Base-by-base conservation (phyloP, 2,888 invertebrate species). In the Leptinotarsa juncta region DNA sequence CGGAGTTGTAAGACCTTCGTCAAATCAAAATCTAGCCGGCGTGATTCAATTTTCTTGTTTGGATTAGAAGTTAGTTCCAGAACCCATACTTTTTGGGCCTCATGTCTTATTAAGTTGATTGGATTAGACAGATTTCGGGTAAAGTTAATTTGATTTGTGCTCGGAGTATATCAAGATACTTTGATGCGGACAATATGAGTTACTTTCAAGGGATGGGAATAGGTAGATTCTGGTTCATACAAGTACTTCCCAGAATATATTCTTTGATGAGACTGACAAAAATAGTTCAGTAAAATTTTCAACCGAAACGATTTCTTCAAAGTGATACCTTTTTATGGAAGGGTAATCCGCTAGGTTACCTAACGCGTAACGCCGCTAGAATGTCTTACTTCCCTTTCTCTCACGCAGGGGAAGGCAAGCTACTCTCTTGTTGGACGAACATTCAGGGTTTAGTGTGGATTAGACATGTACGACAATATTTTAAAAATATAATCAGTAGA, bases 31-130 rank as follows among this genome's bases (percentile, higher is more conserved):
- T 69, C 69, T 69, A 23, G 57, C 20, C 26, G 48, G 57, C 55
- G 57, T 69, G 23, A 69, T 69, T 57, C 57, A 20, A 69, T 69
- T 69, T 48, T 18, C 57, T 60, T 69, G 69, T 69, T 69, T 55
- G 57, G 69, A 51, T 67, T 51, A 53, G 67, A 32, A 69, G 68
- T 68, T 68, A 68, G 62, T 26, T n/a, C 62, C 57, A 23, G 18
- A 42, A 62, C 42, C 42, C 42, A 42, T 42, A 62, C 62, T 57
- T 62, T 62, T 62, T 62, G 16, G 62, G 42, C 62, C n/a, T 32
- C 32, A 32, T 18, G 62, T 57, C 57, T 62, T 32, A 62, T 62
- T 62, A 62, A 62, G 32, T 42, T 62, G 32, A 62, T 62, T 62
- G 62, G n/a, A 42, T 32, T 42, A 62, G 62, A 62, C 62, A 62